Percentiles rank a stretch among this genome's conserved stretches.
Conservation (phyloP, 2,113 vertebrate species). For the Phylloscopus trochiloides region DNA sequence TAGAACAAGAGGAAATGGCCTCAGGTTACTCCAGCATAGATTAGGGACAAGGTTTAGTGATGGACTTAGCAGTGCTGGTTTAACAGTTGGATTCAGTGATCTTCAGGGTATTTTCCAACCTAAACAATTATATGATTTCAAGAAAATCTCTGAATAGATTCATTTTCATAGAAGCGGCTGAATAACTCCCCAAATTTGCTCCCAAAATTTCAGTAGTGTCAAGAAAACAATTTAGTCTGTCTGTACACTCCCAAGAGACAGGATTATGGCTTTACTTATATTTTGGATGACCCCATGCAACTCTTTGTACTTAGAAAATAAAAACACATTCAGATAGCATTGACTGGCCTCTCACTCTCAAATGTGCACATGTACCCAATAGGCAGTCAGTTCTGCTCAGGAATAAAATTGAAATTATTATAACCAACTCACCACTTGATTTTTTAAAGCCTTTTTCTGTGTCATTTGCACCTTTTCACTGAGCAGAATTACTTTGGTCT, state of each 20-base stretch:
- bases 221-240: not conserved
- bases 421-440: not conserved
- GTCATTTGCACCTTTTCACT: conserved; percentile 20
- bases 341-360: not conserved
- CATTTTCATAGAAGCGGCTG: not conserved
- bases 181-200: not conserved
- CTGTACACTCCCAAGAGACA: not conserved
- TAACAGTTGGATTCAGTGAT: not conserved
- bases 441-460: conserved; percentile 8
- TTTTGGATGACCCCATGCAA: not conserved
- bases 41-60: not conserved
- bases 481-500: conserved; percentile 19
- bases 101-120: not conserved
- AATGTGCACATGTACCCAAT: not conserved
- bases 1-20: not conserved
- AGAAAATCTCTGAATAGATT: not conserved
- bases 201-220: not conserved
- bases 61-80: not conserved
- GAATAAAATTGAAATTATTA: conserved; percentile 20
- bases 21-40: not conserved
- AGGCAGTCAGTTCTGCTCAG: not conserved
- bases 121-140: not conserved
- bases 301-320: not conserved
- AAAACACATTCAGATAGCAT: not conserved
- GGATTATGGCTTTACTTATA: not conserved